Evolutionary conservation across 2,888 invertebrate species (phyloP), one percentile per base, ranked within the genome.

Genomic region (Chrysopilus asiliformis): DNA sequence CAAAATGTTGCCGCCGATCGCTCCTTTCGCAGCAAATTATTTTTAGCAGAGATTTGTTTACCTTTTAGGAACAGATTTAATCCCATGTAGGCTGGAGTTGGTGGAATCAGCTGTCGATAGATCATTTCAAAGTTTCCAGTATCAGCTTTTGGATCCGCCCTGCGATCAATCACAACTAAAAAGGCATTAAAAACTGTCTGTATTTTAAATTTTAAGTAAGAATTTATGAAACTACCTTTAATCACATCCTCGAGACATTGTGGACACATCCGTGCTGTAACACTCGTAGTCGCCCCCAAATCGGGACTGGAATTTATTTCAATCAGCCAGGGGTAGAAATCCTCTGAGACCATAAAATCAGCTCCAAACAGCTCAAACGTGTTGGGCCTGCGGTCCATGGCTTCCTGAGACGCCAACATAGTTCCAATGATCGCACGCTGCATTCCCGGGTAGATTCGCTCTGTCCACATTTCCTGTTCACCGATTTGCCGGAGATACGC

Each of bases 221-320:
- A n/a, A n/a, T n/a, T n/a, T n/a, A 14, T 17, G 17, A 5, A 15
- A 16, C 41, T 53, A 89, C 91, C 91, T 80, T 91, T 91, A 29
- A 93, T 70, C 4, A 85, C 76, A 63, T 94, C 93, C 54, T 90
- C 87, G 42, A 93, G 69, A 40, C 87, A 87, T 55, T 80, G 81
- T 7, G 83, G 77, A 55, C 91, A 93, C 53, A 94, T 68, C 33
- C 81, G 67, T 0, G 85, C 79, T 1, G 93, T 94, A 1, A 93
- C 85, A 43, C 80, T 83, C 0, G 91, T 91, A 1, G 85, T 85
- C n/a, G 82, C 76, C 10, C 86, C 83, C 67, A 94, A 72, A 64
- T 90, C 85, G 0, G 94, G 93, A 61, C 89, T 86, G 7, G 87
- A 86, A 59, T 94, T 94, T 46, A 94, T 90, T 64, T 94, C 94